Percentiles rank a stretch among this genome's conserved stretches.
Evolutionary conservation across 2,888 invertebrate genomes (phyloP).

Genomic region (Papilio elwesi): DNA sequence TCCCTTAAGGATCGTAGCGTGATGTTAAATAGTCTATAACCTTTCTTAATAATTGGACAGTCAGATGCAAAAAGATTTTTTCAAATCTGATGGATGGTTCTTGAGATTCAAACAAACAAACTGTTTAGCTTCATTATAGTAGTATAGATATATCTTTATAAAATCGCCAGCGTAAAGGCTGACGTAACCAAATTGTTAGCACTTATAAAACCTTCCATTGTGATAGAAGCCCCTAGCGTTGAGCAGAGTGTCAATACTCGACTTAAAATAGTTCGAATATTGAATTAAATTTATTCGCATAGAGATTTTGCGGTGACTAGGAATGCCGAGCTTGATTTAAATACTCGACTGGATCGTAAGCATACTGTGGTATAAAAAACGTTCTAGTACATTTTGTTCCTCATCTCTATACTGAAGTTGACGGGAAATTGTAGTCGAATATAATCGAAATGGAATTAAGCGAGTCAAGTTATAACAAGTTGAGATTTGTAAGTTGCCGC

Average conservation of each 20-base stretch:
- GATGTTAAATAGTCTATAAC: too few species aligned
- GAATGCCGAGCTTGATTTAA: background rate
- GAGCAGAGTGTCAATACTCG: constrained; percentile 29
- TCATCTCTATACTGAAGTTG: background rate
- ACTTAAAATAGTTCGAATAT: constrained; percentile 25
- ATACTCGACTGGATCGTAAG: too few species aligned
- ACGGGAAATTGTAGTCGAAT: background rate
- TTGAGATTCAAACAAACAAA: too few species aligned
- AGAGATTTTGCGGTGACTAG: constrained; percentile 2
- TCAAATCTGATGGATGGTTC: too few species aligned
- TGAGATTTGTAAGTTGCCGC: constrained; percentile 3
- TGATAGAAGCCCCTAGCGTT: constrained; percentile 8
- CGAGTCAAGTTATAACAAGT: constrained; percentile 16
- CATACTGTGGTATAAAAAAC: too few species aligned
- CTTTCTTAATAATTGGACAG: too few species aligned
- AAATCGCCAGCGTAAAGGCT: background rate
- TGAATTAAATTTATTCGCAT: constrained; percentile 24
- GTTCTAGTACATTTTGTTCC: too few species aligned
- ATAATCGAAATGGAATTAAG: constrained; percentile 4
- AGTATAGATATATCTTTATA: background rate
- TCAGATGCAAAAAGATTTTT: too few species aligned
- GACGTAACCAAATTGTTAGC: background rate
- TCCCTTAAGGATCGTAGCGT: too few species aligned
- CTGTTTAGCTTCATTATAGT: too few species aligned
- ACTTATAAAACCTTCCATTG: constrained; percentile 16